phyloP scores from a whole-genome alignment of 2,888 invertebrate genomes.

The Julus scandinavius region DNA sequence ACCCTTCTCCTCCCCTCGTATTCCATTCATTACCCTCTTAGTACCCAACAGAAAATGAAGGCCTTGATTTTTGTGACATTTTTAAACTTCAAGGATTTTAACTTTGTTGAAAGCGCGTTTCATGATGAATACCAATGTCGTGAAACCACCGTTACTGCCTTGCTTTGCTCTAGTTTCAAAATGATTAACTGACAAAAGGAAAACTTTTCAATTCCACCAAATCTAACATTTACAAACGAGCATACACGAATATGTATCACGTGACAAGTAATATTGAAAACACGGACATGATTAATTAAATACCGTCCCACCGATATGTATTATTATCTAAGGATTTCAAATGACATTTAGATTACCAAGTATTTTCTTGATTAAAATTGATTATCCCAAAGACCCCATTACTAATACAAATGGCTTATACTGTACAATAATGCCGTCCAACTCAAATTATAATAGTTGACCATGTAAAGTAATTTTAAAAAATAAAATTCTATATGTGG shows the following conservation, averaged over 20 bases:
- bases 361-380: background rate
- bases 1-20: background rate
- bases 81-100: slow-evolving; percentile 10
- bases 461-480: background rate
- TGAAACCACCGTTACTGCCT: background rate
- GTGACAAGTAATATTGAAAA: background rate
- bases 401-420: background rate
- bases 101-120: background rate
- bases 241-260: background rate
- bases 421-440: background rate
- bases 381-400: background rate
- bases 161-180: background rate
- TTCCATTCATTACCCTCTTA: background rate
- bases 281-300: background rate
- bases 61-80: background rate
- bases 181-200: background rate
- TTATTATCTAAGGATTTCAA: background rate
- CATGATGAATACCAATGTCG: background rate
- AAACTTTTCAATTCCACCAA: background rate
- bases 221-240: background rate
- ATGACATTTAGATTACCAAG: background rate
- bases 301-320: background rate
- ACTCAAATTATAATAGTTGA: background rate
- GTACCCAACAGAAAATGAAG: background rate
- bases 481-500: background rate